Conservation (phyloP, 1,140 invertebrate genomes). For the Bombus pascuorum region DNA sequence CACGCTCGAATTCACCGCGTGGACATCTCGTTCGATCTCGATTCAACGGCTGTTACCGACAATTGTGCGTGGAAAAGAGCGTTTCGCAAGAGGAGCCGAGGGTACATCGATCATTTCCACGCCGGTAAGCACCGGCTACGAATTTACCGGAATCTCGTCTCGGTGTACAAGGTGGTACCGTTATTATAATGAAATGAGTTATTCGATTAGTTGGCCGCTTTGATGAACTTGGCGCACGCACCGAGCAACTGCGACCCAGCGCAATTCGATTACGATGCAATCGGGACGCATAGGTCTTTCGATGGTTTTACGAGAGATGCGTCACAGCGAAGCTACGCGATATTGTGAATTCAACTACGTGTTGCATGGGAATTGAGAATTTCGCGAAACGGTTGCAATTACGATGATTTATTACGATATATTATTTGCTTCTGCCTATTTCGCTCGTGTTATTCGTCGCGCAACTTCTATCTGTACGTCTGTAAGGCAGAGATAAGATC, state of each 20-base stretch:
- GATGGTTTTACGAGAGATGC: no score
- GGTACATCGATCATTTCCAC: slow-evolving; percentile 14
- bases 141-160: neutral
- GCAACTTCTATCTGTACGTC: no score
- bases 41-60: neutral
- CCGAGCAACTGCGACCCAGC: neutral
- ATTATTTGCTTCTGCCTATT: no score
- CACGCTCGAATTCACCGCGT: slow-evolving; percentile 57
- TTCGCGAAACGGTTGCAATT: no score
- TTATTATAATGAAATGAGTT: slow-evolving; percentile 8
- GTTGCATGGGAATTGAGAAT: no score
- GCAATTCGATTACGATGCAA: neutral
- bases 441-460: no score
- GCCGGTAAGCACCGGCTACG: neutral
- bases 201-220: neutral
- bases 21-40: slow-evolving; percentile 34
- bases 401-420: no score
- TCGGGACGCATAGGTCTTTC: no score
- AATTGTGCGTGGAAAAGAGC: neutral
- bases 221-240: neutral
- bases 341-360: no score
- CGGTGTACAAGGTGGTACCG: neutral
- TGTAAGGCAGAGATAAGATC: no score
- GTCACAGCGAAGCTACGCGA: no score
- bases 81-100: neutral